Evolutionary conservation across 2,888 invertebrate genomes (phyloP), one percentile per base, ranked within the genome.

Genomic region (Idaea biselata): DNA sequence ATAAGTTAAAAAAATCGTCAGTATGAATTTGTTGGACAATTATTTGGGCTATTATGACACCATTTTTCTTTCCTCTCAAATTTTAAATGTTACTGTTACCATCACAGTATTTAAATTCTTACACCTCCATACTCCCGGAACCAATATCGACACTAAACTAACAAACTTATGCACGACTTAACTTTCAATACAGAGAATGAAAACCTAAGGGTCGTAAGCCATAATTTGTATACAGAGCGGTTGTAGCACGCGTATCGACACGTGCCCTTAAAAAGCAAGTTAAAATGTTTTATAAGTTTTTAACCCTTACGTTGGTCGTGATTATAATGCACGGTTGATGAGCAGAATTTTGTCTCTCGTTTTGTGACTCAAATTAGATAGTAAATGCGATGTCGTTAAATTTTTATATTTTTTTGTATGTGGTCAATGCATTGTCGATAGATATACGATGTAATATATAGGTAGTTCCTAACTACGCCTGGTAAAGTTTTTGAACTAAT

Each of bases 101-200:
- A 57, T 56, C 18, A 62, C 61, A 17, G 31, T 18, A 33, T 62
- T 84, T 78, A 82, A 83, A 80, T 81, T 78, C 73, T 80, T 77
- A 75, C 79, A 78, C 79, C 68, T 71, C 67, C 44, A 44, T 44
- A 74, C 66, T 67, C 74, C 74, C 68, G 67, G 69, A 70, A 66
- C 68, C 69, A 75, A 67, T 68, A 65, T 65, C 59, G 64, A 65
- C 70, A 79, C 83, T 88, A 89, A 90, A 86, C 88, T 84, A 89
- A 88, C 89, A 88, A 88, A 81, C 84, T 79, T 89, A 91, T 91
- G 89, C 90, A 83, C 78, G 88, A 85, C 82, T 89, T 82, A 82
- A 77, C 78, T 76, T 69, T 67, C 78, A 76, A 79, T 80, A 80
- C 80, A 81, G 81, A 79, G 78, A 76, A 72, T 79, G 78, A 78